Base-by-base conservation (phyloP, 2,113 vertebrate genomes). In the Tachuris rubrigastra region DNA sequence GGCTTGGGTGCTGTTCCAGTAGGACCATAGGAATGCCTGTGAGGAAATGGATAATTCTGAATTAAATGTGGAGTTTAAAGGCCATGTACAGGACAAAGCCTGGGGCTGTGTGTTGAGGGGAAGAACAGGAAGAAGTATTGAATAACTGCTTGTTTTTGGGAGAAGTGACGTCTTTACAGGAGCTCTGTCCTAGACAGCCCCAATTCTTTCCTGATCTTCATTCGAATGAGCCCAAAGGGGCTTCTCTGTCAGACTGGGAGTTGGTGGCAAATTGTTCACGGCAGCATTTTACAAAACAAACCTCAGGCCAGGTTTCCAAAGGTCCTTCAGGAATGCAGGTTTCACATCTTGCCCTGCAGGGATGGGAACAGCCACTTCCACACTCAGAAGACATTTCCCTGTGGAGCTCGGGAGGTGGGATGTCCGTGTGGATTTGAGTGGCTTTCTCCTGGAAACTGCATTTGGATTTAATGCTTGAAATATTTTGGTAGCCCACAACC, bases 281-380 rank as follows among this genome's bases (percentile, higher is more conserved):
- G 74, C 74, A 87, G 67, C 46, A 35, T 93, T 96, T 93, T 82
- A 47, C 53, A 79, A 96, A 87, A 77, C 85, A 83, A 94, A 67
- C 67, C 52, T 83, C 27, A 12, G 41, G 46, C 90, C 75, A 81
- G 50, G 52, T 67, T 84, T 89, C 69, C 55, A 81, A 71, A 66
- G 50, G 49, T 81, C 60, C 81, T 74, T 56, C 90, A 71, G 71
- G 65, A 85, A 47, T 7, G 27, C 41, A 37, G 4, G 0, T 56
- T 66, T 42, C 69, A 41, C 56, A 20, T 75, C 69, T 27, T 66
- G 41, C 17, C 49, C 23, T 18, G 53, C 16, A 67, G 72, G 85
- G 19, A 3, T 27, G 50, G 35, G 55, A n/a, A 37, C 42, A 60
- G 63, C 23, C 71, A 19, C 55, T 69, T 77, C 30, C 55, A 55